These are phyloP conservation scores for Drosophila crucigera DNA, from an alignment of 2,888 invertebrate genomes.

Conservation along the genomic window DNA sequence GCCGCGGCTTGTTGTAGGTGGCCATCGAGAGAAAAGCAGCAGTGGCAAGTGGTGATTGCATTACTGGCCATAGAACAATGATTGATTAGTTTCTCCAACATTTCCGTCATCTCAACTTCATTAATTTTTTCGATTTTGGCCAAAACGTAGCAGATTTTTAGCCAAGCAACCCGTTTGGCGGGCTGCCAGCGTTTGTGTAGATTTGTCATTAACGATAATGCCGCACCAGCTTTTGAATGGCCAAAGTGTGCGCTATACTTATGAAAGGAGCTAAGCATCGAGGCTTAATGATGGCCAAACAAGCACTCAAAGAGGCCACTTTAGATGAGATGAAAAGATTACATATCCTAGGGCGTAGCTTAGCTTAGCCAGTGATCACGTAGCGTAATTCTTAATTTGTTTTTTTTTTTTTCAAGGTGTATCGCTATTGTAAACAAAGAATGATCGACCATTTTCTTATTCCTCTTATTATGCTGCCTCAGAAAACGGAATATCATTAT, in stretches of 20 bases:
- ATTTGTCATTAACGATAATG: slow-evolving; percentile 69
- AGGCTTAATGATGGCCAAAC: slow-evolving; percentile 25
- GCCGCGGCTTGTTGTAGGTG: slow-evolving; percentile 53
- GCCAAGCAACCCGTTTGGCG: slow-evolving; percentile 61
- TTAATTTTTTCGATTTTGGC: slow-evolving; percentile 20
- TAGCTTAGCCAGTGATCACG: slow-evolving; percentile 1
- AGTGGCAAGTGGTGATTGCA: slow-evolving; percentile 47
- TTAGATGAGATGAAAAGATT: slow-evolving; percentile 28
- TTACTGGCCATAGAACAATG: slow-evolving; percentile 35
- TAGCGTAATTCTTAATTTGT: slow-evolving; percentile 9
- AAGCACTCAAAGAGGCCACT: slow-evolving; percentile 18
- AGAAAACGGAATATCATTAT: slow-evolving; percentile 34
- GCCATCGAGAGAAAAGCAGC: slow-evolving; percentile 57
- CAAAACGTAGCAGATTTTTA: slow-evolving; percentile 38
- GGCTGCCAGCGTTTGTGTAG: slow-evolving; percentile 59
- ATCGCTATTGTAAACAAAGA: slow-evolving; percentile 18
- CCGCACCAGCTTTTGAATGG: slow-evolving; percentile 57
- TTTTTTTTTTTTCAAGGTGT: slow-evolving; percentile 14
- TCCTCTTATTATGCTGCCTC: not conserved
- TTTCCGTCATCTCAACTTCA: slow-evolving; percentile 55
- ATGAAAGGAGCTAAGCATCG: slow-evolving; percentile 56
- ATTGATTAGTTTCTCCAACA: slow-evolving; percentile 53
- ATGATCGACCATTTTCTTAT: slow-evolving; percentile 13
- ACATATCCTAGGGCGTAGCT: slow-evolving; percentile 21
- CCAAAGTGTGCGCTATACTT: slow-evolving; percentile 59